Percentiles rank a stretch among this genome's conserved stretches.
Evolutionary conservation across 2,888 invertebrate species (phyloP).

Genomic region (Epirrhoe alternata): DNA sequence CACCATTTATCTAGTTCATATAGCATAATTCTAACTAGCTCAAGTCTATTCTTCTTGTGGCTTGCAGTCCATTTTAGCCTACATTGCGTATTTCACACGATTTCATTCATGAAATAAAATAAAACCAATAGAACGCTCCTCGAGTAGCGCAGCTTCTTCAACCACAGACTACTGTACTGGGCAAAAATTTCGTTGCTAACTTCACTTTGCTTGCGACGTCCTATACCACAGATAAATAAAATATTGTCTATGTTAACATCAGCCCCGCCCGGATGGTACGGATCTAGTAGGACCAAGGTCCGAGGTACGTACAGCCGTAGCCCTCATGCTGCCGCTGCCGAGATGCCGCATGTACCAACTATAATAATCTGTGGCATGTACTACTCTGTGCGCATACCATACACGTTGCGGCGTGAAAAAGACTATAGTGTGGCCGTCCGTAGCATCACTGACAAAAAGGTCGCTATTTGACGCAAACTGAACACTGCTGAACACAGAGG

Average conservation of each 20-base stretch:
- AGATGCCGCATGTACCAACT: no score
- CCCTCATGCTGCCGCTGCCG: no score
- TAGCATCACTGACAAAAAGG: no score
- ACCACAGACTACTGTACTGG: conserved; percentile 8
- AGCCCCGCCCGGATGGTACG: no score
- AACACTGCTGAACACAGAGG: no score
- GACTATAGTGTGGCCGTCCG: no score
- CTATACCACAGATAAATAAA: conserved; percentile 16
- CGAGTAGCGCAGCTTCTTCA: conserved; percentile 37
- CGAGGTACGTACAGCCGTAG: no score
- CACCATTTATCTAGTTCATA: conserved; percentile 6
- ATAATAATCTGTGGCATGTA: no score
- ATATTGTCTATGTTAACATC: conserved; percentile 9
- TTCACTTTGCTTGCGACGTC: conserved; percentile 31
- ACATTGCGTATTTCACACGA: conserved; percentile 45
- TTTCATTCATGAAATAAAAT: conserved; percentile 62
- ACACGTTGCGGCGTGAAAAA: no score
- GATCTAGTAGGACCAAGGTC: no score
- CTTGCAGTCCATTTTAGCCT: conserved; percentile 24
- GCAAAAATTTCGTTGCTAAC: conserved; percentile 33
- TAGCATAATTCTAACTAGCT: conserved; percentile 8
- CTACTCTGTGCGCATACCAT: no score
- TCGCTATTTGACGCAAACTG: no score
- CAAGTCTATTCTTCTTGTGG: conserved; percentile 2
- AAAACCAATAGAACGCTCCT: conserved; percentile 47